Conservation (phyloP, 1,140 invertebrate species). For the Tetramorium parvispinum region DNA sequence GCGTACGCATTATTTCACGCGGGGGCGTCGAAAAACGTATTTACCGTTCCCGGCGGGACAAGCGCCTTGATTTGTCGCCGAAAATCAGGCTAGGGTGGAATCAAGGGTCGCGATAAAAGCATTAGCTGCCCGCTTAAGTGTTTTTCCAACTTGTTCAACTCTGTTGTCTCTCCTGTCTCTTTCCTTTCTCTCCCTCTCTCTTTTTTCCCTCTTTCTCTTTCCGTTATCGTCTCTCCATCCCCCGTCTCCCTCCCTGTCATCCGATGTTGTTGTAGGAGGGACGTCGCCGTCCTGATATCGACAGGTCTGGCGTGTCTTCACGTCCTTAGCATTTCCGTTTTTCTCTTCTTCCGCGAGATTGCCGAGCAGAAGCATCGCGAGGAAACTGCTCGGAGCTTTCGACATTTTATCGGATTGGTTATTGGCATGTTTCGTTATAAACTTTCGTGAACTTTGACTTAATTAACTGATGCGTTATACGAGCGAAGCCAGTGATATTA, state of each 20-base stretch:
- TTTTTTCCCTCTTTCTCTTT: constrained; percentile 7
- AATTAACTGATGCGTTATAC: constrained; percentile 37
- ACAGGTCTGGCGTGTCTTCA: constrained; percentile 61
- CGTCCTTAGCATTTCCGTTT: constrained; percentile 55
- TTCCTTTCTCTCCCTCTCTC: constrained; percentile 8
- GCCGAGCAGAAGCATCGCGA: constrained; percentile 21
- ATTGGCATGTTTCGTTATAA: constrained; percentile 11
- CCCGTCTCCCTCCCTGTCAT: constrained; percentile 30
- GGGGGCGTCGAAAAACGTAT: constrained; percentile 79
- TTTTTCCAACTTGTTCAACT: constrained; percentile 77
- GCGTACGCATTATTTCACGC: constrained; percentile 74
- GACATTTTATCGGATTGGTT: constrained; percentile 45
- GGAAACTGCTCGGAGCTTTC: constrained; percentile 34
- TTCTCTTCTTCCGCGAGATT: constrained; percentile 27
- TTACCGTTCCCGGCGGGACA: constrained; percentile 76
- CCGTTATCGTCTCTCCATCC: constrained; percentile 39
- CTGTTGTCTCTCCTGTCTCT: constrained; percentile 53
- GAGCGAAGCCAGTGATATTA: constrained; percentile 33
- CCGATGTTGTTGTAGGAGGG: constrained; percentile 61
- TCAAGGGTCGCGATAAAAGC: constrained; percentile 80
- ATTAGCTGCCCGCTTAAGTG: constrained; percentile 77
- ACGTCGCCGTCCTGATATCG: constrained; percentile 68
- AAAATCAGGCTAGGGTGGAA: constrained; percentile 71
- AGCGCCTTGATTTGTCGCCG: constrained; percentile 82
- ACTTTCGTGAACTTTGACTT: constrained; percentile 49